Evolutionary conservation across 2,797 vertebrate genomes (phyloP).

Genomic region (Setipinna tenuifilis): DNA sequence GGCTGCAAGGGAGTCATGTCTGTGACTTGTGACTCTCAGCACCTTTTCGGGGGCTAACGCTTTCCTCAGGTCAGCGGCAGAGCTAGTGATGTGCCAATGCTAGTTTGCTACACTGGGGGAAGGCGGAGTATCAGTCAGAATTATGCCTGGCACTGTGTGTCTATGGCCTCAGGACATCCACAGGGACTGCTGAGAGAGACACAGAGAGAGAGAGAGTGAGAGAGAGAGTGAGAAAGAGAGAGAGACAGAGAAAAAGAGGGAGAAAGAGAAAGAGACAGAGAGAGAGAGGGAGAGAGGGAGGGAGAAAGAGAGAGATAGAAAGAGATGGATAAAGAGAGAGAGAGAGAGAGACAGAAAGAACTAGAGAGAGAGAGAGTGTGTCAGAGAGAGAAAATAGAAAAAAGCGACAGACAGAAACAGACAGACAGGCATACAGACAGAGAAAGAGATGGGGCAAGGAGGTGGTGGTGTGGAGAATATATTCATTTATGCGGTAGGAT

Average conservation of each 20-base stretch:
- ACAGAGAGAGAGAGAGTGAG: constrained; percentile 30
- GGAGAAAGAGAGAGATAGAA: not conserved
- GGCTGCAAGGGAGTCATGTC: not conserved
- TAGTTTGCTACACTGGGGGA: not conserved
- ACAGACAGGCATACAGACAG: constrained; percentile 32
- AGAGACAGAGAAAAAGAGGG: not conserved
- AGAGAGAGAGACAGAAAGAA: constrained; percentile 40
- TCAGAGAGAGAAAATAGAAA: constrained; percentile 36
- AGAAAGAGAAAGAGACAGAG: constrained; percentile 29
- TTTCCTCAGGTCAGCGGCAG: not conserved
- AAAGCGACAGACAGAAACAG: not conserved
- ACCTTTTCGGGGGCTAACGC: not conserved
- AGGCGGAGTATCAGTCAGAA: not conserved
- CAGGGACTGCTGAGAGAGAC: constrained; percentile 53
- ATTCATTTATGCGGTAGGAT: not conserved
- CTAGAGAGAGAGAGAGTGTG: not conserved
- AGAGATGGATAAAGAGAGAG: constrained; percentile 11
- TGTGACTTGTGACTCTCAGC: not conserved
- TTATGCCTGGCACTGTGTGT: constrained; percentile 54
- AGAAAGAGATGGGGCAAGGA: constrained; percentile 37
- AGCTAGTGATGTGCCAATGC: not conserved
- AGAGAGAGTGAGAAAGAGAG: not conserved
- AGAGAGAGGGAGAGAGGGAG: not conserved
- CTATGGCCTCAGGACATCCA: constrained; percentile 59
- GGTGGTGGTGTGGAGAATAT: not conserved